Conservation (phyloP, 2,888 invertebrate species). For the Dicyrtomina minuta region DNA sequence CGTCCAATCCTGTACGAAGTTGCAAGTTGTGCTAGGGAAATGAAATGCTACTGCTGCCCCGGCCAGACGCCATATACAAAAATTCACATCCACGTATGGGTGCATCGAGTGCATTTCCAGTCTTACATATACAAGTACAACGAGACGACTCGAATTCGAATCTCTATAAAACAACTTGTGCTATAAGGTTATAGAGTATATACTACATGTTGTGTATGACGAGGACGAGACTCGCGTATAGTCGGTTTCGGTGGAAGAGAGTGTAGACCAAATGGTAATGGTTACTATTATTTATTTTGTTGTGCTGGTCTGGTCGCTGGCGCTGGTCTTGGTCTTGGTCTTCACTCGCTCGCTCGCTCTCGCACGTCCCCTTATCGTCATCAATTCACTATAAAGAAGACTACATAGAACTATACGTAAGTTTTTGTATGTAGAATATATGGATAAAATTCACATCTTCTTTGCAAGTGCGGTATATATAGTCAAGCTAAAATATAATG, state of each 20-base stretch:
- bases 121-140: no score
- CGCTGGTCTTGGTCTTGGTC: no score
- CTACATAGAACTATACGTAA: no score
- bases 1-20: constrained; percentile 13
- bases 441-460: no score
- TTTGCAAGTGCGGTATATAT: no score
- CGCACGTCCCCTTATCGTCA: no score
- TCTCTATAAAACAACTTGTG: no score
- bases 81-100: constrained; percentile 5
- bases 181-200: neutral
- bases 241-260: neutral
- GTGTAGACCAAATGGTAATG: neutral
- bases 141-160: no score
- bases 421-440: no score
- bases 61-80: constrained; percentile 19
- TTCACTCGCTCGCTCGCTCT: no score
- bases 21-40: constrained; percentile 19
- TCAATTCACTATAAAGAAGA: no score
- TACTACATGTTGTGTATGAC: neutral
- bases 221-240: neutral
- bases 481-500: no score
- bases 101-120: constrained; percentile 17
- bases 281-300: constrained; percentile 1
- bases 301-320: constrained; percentile 9
- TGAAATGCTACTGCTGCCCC: neutral